Percentiles rank a stretch among this genome's conserved stretches.
These are phyloP conservation scores for Heliconius charithonia DNA, from an alignment of 2,888 invertebrate species.

Conservation along the genomic window DNA sequence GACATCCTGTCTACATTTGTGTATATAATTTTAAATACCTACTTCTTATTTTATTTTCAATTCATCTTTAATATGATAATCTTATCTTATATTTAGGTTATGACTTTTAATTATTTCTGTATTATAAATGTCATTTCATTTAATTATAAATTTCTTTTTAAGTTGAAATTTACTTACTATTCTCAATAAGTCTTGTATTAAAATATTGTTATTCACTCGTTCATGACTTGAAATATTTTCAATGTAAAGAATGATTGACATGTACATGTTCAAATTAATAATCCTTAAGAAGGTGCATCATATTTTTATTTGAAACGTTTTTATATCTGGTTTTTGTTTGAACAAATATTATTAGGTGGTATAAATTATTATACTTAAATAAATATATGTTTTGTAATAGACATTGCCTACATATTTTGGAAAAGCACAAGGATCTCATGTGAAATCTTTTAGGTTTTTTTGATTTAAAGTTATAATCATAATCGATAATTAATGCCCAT, in stretches of 20 bases:
- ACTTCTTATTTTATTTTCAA: slow-evolving; percentile 60
- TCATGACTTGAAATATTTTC: slow-evolving; percentile 45
- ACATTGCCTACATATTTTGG: too few relatives aligned
- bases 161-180: background rate
- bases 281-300: slow-evolving; percentile 39
- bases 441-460: too few relatives aligned
- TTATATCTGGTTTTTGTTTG: background rate
- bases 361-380: background rate
- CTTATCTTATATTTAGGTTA: background rate
- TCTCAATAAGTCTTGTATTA: background rate
- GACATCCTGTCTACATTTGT: slow-evolving; percentile 66
- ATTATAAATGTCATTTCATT: background rate
- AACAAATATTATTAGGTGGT: background rate
- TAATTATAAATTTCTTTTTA: slow-evolving; percentile 4
- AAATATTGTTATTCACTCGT: slow-evolving; percentile 31
- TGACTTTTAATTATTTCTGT: background rate
- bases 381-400: too few relatives aligned
- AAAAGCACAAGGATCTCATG: too few relatives aligned
- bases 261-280: slow-evolving; percentile 51
- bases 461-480: too few relatives aligned
- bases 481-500: too few relatives aligned
- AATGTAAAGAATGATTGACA: slow-evolving; percentile 52
- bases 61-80: slow-evolving; percentile 46
- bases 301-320: slow-evolving; percentile 22
- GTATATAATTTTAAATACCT: slow-evolving; percentile 63